Base-by-base conservation (phyloP, 2,888 invertebrate species). In the Sicus ferrugineus region DNA sequence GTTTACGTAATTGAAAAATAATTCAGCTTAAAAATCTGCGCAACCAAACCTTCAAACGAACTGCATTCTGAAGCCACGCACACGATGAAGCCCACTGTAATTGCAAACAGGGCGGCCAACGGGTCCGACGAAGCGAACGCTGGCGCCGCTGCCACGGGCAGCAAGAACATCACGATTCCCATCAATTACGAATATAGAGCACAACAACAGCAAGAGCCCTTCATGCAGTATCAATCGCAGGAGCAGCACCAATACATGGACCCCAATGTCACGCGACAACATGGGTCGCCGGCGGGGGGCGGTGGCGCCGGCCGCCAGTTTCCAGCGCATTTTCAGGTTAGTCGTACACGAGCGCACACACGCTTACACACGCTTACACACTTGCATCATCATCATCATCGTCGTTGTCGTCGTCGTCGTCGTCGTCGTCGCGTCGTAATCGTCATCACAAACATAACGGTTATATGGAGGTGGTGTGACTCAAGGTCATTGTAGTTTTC, bases 81-180 rank as follows among this genome's bases (percentile, higher is more conserved):
- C 70, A 74, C 67, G 67, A 78, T 83, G 84, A 84, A 83, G 78
- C 83, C 83, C 72, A 79, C 81, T 81, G 81, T 84, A 81, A 81
- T 83, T 79, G 73, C 82, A 72, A 80, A 77, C 72, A 71, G 74
- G 66, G 75, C 68, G 58, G 72, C 73, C 48, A 52, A 74, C 52
- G 73, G 70, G 38, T 67, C 63, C 42, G 70, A 72, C 21, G 74
- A 70, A 28, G 74, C 70, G 30, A 21, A 6, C 16, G n/a, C 46
- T 52, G 38, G 73, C n/a, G 14, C 58, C 65, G 42, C 52, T 11
- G 46, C 67, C 31, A 61, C 61, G 30, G 65, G 73, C 21, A 68
- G 74, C 30, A 75, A 75, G 69, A 80, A 80, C 70, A 70, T 80
- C 26, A 78, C 73, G 42, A 83, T 83, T 78, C 81, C 82, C 52